Evolutionary conservation across 2,888 invertebrate genomes (phyloP), one percentile per base, ranked within the genome.

Genomic region (Lithophane socia): DNA sequence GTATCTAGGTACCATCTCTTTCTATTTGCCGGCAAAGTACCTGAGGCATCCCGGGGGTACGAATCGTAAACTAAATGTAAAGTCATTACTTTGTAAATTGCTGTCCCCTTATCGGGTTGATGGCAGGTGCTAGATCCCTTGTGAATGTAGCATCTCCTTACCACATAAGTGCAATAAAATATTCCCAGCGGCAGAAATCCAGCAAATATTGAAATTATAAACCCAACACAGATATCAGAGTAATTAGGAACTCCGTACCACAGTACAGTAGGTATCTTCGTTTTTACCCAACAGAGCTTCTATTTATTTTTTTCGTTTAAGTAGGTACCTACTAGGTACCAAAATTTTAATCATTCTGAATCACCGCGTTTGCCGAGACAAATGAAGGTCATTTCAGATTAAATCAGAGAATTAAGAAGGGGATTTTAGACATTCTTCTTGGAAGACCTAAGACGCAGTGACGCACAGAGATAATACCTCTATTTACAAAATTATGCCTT

Each of bases 381-480:
- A 37, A 29, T 73, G 63, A 47, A 70, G 66, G 82, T 85, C 73
- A 70, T 65, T 47, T 75, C 13, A 77, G 72, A 82, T 85, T 78
- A 69, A 75, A 29, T 75, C 70, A 61, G 65, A 29, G 29, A 75
- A 77, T 82, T 65, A 73, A 67, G 60, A 63, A n/a, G 82, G 80
- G 79, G 69, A 37, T 82, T 88, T 84, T 77, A 24, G 64, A 80
- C 76, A 74, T 64, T 61, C 29, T 71, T 73, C 24, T 61, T 61
- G 82, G 24, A 84, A 88, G 83, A 75, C 68, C 66, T 54, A 44
- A 80, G 77, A 56, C 66, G 9, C 21, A 42, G 29, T 83, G 86
- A 86, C 73, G 82, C 74, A 77, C 44, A 12, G 42, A 52, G 58
- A 52, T 75, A 73, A 73, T 63, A 18, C 49, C n/a, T 58, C 42